Evolutionary conservation across 2,888 invertebrate species (phyloP).

Genomic region (Anoncus sp.): DNA sequence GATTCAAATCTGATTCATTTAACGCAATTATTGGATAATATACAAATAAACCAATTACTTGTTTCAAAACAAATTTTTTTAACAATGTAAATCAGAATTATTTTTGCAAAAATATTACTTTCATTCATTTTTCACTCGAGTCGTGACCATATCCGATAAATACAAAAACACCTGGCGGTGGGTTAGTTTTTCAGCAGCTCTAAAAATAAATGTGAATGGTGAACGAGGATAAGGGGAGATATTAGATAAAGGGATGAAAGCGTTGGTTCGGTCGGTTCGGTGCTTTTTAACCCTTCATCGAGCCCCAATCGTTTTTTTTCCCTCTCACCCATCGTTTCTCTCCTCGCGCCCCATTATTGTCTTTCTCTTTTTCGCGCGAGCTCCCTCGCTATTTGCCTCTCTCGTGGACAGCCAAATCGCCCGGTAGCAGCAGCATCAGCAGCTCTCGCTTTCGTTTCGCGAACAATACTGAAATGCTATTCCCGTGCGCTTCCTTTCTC

Average conservation of each 20-base stretch:
- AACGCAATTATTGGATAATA: no score
- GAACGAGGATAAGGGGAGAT: constrained; percentile 16
- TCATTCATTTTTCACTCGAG: not conserved
- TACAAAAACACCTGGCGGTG: not conserved
- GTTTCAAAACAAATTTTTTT: no score
- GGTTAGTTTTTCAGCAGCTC: constrained; percentile 14
- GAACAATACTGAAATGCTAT: constrained; percentile 39
- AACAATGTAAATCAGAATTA: not conserved
- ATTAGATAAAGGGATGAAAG: constrained; percentile 19
- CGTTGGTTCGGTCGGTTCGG: constrained; percentile 21
- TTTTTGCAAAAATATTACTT: not conserved
- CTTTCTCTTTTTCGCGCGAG: constrained; percentile 11
- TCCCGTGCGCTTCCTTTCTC: constrained; percentile 5
- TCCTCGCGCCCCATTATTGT: constrained; percentile 23
- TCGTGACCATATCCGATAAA: not conserved
- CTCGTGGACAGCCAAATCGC: constrained; percentile 3
- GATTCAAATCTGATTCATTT: no score
- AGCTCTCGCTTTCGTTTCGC: constrained; percentile 36
- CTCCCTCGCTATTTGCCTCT: constrained; percentile 2
- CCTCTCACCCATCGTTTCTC: constrained; percentile 15
- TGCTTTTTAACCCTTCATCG: constrained; percentile 41
- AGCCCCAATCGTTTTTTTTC: constrained; percentile 12
- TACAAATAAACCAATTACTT: no score
- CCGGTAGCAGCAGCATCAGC: constrained; percentile 36
- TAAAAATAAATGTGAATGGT: constrained; percentile 10